phyloP scores from a whole-genome alignment of 2,888 invertebrate species.

The Amblyjoppa proteus region DNA sequence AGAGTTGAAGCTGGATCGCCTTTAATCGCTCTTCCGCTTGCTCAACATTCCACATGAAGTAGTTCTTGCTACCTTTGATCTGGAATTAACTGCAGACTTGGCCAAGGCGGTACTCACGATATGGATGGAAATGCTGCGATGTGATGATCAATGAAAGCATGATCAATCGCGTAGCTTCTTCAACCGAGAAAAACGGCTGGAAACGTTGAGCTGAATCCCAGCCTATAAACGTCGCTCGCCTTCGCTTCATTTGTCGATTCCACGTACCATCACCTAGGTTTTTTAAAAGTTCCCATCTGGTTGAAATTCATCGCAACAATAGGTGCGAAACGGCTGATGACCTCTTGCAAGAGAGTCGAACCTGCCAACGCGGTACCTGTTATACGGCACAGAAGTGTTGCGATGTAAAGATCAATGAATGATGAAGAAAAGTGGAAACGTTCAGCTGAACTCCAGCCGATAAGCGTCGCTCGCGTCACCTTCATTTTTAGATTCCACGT shows the following conservation, averaged over 20 bases:
- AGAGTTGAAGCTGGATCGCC: slow-evolving; percentile 8
- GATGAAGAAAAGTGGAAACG: neutral
- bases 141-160: neutral
- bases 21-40: slow-evolving; percentile 18
- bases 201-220: neutral
- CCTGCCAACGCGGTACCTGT: neutral
- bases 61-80: neutral
- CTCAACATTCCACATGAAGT: neutral
- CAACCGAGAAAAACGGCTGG: too few species aligned
- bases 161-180: too few species aligned
- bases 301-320: too few species aligned
- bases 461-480: neutral
- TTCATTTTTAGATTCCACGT: neutral
- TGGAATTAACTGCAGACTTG: neutral
- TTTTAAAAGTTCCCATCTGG: too few species aligned
- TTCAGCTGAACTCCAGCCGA: neutral
- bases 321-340: too few species aligned
- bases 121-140: neutral
- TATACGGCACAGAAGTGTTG: neutral
- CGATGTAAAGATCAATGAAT: neutral
- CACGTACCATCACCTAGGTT: neutral
- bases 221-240: neutral
- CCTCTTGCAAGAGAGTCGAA: too few species aligned
- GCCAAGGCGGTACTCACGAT: neutral
- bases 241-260: neutral